A percentile compares a stretch with the other conserved stretches of the same genome.
phyloP scores from a whole-genome alignment of 1,140 invertebrate genomes.

The Cecropterus lyciades region DNA sequence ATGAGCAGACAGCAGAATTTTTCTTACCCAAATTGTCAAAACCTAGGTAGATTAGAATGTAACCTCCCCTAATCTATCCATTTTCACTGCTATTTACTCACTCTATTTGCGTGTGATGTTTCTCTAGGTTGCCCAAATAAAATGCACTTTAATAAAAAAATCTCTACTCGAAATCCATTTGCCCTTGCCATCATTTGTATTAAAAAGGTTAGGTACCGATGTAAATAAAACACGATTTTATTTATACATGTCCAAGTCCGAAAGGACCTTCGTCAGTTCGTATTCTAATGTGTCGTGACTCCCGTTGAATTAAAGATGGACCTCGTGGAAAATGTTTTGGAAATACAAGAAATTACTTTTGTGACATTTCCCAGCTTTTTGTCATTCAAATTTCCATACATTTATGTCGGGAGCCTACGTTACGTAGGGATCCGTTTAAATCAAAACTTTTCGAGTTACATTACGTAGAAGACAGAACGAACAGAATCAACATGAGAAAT shows the following conservation, averaged over 20 bases:
- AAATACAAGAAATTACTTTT: slow-evolving; percentile 6
- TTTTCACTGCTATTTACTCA: too few relatives aligned
- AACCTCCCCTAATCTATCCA: too few relatives aligned
- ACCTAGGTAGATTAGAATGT: too few relatives aligned
- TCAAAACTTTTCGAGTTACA: neutral
- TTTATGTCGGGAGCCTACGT: neutral
- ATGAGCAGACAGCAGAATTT: too few relatives aligned
- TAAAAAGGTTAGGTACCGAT: neutral
- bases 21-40: too few relatives aligned
- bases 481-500: neutral
- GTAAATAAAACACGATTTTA: slow-evolving; percentile 6
- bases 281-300: slow-evolving; percentile 5
- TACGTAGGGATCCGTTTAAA: neutral
- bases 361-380: neutral
- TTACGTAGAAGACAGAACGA: neutral
- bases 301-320: slow-evolving; percentile 7
- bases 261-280: slow-evolving; percentile 11
- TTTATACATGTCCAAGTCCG: slow-evolving; percentile 10
- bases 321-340: neutral
- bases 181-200: neutral
- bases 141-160: too few relatives aligned
- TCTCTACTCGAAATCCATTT: too few relatives aligned
- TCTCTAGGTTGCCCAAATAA: too few relatives aligned
- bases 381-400: slow-evolving; percentile 4
- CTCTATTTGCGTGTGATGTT: too few relatives aligned